Evolutionary conservation across 2,888 invertebrate species (phyloP), one percentile per base, ranked within the genome.

Genomic region (Seira sanloemensis): DNA sequence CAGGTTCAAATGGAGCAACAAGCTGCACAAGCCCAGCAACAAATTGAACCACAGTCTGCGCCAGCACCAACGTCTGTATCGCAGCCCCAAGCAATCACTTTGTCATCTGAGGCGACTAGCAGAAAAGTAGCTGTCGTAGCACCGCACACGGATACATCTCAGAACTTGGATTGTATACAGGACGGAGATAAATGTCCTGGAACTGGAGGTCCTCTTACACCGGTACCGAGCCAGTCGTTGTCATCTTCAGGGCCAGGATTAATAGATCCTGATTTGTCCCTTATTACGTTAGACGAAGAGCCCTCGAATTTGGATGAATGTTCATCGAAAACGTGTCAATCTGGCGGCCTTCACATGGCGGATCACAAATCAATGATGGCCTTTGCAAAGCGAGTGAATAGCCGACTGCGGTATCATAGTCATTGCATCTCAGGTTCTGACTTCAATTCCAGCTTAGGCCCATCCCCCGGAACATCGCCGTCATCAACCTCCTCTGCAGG

Each of bases 271-370:
- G 86, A 76, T 12, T 26, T 86, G 2, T 79, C 79, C 0, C 68
- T 81, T 1, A 86, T 86, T 16, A 74, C 82, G 0, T 46, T 84
- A 26, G 83, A 86, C 12, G 85, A 85, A 27, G 86, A 86, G 24
- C 78, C 74, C 7, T 21, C 74, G 2, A 58, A 37, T 5, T 68
- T 78, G 7, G 82, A 85, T n/a, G 79, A 84, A 25, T 83, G 83
- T n/a, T 67, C 76, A 9, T 92, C 92, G 9, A 93, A 92, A 4
- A 92, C 93, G 19, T 94, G 94, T 89, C 92, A 92, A 1, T 92
- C 92, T 2, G 94, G 93, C 23, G 94, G 94, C 0, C 91, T 94
- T 37, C 94, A 94, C 90, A 93, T 94, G 92, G 93, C 94, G 26
- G 86, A 93, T 93, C 89, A 92, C 92, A 9, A 92, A 84, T 85